Evolutionary conservation across 2,888 invertebrate genomes (phyloP), one percentile per base, ranked within the genome.

Genomic region (Zaprionus obscuricornis): DNA sequence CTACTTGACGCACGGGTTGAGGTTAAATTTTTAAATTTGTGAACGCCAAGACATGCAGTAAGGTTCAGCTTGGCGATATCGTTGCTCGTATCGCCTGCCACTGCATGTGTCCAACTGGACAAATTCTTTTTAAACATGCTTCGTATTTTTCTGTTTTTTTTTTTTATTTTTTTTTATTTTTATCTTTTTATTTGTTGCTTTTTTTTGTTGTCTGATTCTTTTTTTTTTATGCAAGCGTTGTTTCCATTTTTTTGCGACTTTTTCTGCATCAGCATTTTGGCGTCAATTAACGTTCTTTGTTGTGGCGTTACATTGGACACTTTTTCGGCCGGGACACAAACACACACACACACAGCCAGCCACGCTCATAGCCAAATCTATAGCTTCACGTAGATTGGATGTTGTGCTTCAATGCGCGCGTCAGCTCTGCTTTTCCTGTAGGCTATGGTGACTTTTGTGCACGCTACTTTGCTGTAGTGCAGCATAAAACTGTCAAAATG

Each of bases 231-330:
- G 37, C 13, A 31, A 10, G 16, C 20, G 27, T 50, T 51, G 52
- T 34, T 70, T 57, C 56, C 33, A 45, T 29, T 57, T 55, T 60
- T 33, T 16, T 33, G 11, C 1, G 10, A 37, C 46, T 26, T 46
- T 68, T 69, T 69, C 26, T 50, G 18, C 46, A 56, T 37, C 43
- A 79, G 70, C 83, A 83, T 87, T 77, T 88, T 82, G 77, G 83
- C 88, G 87, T 87, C 87, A 87, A 87, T 87, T 87, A 87, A 88
- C 87, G 87, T 87, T 85, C 87, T 87, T 87, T 87, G 87, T 87
- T 88, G 88, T 88, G 88, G 87, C 88, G 88, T 84, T 88, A 87
- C 88, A 85, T 88, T 85, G 88, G 85, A 87, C 88, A 87, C 82
- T 81, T 87, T 85, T 79, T 71, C 57, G 64, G 55, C 40, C 40